A percentile compares a stretch with the other conserved stretches of the same genome.
These are phyloP conservation scores for Apis cerana DNA, from an alignment of 1,140 invertebrate species.

Conservation along the genomic window DNA sequence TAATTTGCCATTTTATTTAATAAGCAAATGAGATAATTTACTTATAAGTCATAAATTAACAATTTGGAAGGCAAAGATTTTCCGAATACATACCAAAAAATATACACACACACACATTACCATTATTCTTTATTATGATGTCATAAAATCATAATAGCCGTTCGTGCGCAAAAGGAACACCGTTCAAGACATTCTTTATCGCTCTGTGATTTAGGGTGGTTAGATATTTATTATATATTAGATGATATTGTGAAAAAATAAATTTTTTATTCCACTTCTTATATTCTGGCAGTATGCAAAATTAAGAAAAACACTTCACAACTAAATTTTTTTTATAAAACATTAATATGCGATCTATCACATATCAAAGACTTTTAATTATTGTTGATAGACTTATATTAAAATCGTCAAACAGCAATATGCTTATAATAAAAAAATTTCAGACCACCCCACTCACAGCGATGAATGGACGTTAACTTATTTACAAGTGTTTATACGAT, in stretches of 20 bases:
- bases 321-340: slow-evolving; percentile 34
- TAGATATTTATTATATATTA: slow-evolving; percentile 10
- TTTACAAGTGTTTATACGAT: slow-evolving; percentile 60
- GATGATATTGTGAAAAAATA: slow-evolving; percentile 23
- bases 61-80: slow-evolving; percentile 55
- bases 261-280: slow-evolving; percentile 3
- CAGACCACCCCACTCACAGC: slow-evolving; percentile 53
- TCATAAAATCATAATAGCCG: slow-evolving; percentile 25
- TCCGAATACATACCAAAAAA: slow-evolving; percentile 42
- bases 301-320: slow-evolving; percentile 36
- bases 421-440: slow-evolving; percentile 35
- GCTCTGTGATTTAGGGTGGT: slow-evolving; percentile 45
- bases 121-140: neutral
- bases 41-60: slow-evolving; percentile 11
- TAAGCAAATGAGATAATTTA: slow-evolving; percentile 2
- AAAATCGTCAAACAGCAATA: slow-evolving; percentile 29
- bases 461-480: slow-evolving; percentile 58
- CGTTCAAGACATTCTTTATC: slow-evolving; percentile 42
- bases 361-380: neutral
- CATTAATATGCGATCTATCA: neutral
- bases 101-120: slow-evolving; percentile 33
- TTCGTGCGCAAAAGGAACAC: slow-evolving; percentile 47
- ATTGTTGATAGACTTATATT: slow-evolving; percentile 25
- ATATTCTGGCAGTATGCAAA: slow-evolving; percentile 30
- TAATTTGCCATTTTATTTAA: neutral